A percentile compares a stretch with the other conserved stretches of the same genome.
Evolutionary conservation across 1,140 invertebrate species (phyloP).

Genomic region (Thereuonema tuberculata): DNA sequence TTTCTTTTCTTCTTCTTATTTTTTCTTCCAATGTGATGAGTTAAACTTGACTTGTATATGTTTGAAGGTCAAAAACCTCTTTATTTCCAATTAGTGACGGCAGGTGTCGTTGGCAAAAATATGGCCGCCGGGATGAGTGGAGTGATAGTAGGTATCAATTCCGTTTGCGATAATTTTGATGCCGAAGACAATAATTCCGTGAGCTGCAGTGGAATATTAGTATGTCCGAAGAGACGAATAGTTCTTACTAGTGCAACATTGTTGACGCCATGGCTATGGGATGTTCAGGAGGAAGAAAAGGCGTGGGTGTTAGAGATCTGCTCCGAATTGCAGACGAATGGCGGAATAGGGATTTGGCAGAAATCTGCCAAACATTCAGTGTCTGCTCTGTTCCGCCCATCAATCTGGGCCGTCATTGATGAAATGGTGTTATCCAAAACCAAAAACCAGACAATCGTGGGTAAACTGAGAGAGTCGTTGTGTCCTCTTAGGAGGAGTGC

Average conservation of each 20-base stretch:
- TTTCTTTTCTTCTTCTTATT: no score
- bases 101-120: background rate
- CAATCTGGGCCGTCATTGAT: background rate
- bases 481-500: no score
- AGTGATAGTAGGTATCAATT: background rate
- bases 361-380: background rate
- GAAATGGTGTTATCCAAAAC: background rate
- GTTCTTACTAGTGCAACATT: background rate
- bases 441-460: background rate
- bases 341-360: background rate
- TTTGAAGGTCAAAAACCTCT: no score
- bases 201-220: background rate
- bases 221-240: background rate
- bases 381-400: background rate
- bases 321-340: background rate
- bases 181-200: background rate
- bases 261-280: background rate
- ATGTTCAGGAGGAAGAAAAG: background rate
- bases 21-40: no score
- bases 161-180: background rate
- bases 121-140: background rate
- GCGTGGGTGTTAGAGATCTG: background rate
- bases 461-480: no score
- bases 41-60: no score
- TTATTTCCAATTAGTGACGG: no score